Percentiles rank a stretch among this genome's conserved stretches.
phyloP scores from a whole-genome alignment of 2,797 vertebrate species.

The Acomys russatus region DNA sequence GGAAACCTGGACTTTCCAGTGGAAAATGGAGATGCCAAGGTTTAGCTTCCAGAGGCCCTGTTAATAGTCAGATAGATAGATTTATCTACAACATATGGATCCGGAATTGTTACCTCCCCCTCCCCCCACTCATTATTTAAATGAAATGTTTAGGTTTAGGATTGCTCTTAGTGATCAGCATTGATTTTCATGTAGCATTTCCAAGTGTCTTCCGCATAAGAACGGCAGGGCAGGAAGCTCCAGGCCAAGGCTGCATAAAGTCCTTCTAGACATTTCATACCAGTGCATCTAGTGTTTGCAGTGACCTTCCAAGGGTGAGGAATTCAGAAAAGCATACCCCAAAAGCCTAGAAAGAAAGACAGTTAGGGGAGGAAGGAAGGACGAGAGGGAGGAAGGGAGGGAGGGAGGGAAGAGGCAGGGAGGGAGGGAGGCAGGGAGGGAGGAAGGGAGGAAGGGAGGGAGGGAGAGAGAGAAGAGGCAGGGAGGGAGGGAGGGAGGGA shows the following conservation, averaged over 20 bases:
- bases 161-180: background rate
- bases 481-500: no score
- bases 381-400: no score
- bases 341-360: background rate
- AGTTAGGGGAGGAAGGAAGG: background rate
- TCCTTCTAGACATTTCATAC: background rate
- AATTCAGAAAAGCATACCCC: background rate
- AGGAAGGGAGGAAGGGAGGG: background rate
- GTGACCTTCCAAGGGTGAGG: background rate
- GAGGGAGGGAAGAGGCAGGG: no score
- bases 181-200: constrained; percentile 5
- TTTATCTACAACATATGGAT: background rate
- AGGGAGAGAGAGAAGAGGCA: no score
- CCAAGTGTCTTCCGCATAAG: constrained; percentile 17
- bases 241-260: background rate
- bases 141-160: background rate
- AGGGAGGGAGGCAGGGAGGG: no score
- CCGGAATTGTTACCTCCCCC: background rate
- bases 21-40: background rate
- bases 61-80: background rate
- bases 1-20: background rate
- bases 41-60: constrained; percentile 13
- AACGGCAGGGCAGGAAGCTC: background rate
- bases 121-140: background rate
- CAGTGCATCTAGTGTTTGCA: background rate